These are phyloP conservation scores for Microctenopoma stevenorrisi DNA, from an alignment of 2,797 vertebrate species.

Conservation along the genomic window DNA sequence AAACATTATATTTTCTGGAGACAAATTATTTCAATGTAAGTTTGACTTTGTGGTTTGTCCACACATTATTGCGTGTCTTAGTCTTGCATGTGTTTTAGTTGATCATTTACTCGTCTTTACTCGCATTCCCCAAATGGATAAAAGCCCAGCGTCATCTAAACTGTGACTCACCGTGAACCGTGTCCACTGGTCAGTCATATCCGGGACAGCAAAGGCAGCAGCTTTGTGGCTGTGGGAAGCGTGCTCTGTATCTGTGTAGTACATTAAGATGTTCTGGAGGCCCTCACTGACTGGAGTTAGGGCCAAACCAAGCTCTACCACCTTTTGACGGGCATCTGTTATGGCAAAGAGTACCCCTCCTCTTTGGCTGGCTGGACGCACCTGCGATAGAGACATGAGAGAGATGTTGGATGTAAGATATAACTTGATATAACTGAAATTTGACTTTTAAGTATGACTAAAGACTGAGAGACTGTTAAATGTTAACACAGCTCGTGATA, in stretches of 20 bases:
- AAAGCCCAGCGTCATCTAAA: not conserved
- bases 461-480: too few species aligned
- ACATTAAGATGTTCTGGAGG: slow-evolving; percentile 87
- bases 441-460: too few species aligned
- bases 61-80: too few species aligned
- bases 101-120: too few species aligned
- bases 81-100: too few species aligned
- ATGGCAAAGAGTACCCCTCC: slow-evolving; percentile 92
- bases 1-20: too few species aligned
- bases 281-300: slow-evolving; percentile 83
- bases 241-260: slow-evolving; percentile 86
- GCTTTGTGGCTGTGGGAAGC: slow-evolving; percentile 85
- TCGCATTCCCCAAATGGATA: too few species aligned
- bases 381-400: slow-evolving; percentile 33
- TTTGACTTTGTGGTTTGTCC: too few species aligned
- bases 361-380: slow-evolving; percentile 77
- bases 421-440: too few species aligned
- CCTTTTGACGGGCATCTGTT: slow-evolving; percentile 89
- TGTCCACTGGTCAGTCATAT: slow-evolving; percentile 91
- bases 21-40: too few species aligned
- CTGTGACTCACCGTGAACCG: slow-evolving; percentile 81
- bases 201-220: slow-evolving; percentile 86
- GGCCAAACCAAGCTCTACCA: slow-evolving; percentile 89
- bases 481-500: too few species aligned
- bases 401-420: too few species aligned